These are phyloP conservation scores for Glaucopsyche alexis DNA, from an alignment of 2,888 invertebrate species.

Conservation along the genomic window DNA sequence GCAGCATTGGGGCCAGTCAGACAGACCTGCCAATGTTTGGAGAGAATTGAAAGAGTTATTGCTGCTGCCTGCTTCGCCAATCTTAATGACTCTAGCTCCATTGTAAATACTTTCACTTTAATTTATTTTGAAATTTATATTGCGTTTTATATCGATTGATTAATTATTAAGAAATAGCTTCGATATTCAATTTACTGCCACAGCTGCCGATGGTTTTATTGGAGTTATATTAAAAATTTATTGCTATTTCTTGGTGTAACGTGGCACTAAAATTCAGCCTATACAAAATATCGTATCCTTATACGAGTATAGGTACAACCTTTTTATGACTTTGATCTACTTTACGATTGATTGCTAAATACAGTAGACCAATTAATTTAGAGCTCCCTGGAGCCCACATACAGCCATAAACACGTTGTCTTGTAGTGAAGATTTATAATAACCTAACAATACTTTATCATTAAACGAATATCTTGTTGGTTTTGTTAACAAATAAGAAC, in stretches of 20 bases:
- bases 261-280: neutral
- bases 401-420: no score
- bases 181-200: slow-evolving; percentile 3
- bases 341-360: neutral
- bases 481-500: no score
- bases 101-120: slow-evolving; percentile 31
- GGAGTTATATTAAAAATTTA: neutral
- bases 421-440: no score
- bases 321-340: neutral
- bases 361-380: no score
- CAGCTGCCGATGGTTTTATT: neutral
- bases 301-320: neutral
- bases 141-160: slow-evolving; percentile 6
- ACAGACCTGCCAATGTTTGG: slow-evolving; percentile 7
- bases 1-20: neutral
- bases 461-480: no score
- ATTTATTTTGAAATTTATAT: slow-evolving; percentile 28
- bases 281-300: no score
- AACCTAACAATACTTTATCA: no score
- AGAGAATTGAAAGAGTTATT: neutral
- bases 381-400: no score
- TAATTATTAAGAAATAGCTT: slow-evolving; percentile 8
- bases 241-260: neutral
- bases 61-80: neutral
- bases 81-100: slow-evolving; percentile 24